These are phyloP conservation scores for Forbesichthys papilliferus DNA, from an alignment of 2,113 vertebrate genomes.

Conservation along the genomic window DNA sequence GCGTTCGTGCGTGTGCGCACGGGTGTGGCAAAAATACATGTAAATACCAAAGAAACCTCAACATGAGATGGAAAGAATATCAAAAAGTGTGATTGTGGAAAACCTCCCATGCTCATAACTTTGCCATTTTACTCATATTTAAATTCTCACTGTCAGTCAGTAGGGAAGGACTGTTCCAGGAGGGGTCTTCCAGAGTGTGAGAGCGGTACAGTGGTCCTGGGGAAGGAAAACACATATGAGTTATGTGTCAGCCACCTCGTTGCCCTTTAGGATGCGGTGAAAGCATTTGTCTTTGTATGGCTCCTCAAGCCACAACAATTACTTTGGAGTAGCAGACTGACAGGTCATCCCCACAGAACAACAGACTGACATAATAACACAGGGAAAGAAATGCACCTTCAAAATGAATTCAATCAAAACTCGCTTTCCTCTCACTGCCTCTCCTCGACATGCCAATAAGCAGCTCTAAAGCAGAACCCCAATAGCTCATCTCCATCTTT, in stretches of 20 bases:
- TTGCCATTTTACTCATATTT: neutral
- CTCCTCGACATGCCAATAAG: conserved; percentile 69
- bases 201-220: conserved; percentile 37
- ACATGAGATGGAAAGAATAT: conserved; percentile 57
- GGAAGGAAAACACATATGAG: conserved; percentile 7
- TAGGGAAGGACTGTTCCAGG: conserved; percentile 59
- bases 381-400: conserved; percentile 70
- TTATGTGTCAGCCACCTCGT: conserved; percentile 55
- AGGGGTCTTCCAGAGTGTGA: conserved; percentile 39
- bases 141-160: conserved; percentile 38
- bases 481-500: conserved; percentile 80
- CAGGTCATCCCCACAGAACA: conserved; percentile 65
- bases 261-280: conserved; percentile 62
- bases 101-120: neutral
- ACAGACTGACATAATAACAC: conserved; percentile 51
- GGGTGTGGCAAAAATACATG: neutral
- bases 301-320: conserved; percentile 76
- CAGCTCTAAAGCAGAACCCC: conserved; percentile 63
- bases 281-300: conserved; percentile 70
- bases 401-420: conserved; percentile 47
- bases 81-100: conserved; percentile 7
- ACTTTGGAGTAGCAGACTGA: conserved; percentile 70
- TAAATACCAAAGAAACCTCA: neutral
- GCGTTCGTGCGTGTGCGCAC: neutral
- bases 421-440: conserved; percentile 52